Conservation (phyloP, 2,888 invertebrate species). For the Sclerodermus sp. region DNA sequence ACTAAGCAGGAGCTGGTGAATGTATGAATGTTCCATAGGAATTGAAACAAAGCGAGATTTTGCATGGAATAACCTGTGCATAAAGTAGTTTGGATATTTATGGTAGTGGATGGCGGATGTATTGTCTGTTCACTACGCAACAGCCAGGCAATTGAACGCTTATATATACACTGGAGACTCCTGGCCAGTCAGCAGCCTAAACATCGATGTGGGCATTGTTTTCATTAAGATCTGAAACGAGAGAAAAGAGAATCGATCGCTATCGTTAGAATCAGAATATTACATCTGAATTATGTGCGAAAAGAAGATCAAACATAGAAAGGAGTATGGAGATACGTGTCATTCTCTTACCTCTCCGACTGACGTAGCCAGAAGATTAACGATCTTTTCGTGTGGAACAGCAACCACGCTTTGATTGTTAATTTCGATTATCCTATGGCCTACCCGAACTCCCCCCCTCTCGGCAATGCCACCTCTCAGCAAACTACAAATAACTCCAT, state of each 20-base stretch:
- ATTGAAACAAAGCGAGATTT: conserved; percentile 40
- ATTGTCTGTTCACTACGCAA: conserved; percentile 57
- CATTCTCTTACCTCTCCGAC: conserved; percentile 94
- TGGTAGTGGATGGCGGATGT: conserved; percentile 54
- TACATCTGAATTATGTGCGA: too few relatives aligned
- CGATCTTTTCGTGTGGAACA: conserved; percentile 99
- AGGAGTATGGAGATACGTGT: too few relatives aligned
- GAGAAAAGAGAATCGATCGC: neutral
- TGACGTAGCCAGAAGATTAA: conserved; percentile 97
- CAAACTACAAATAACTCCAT: conserved; percentile 98
- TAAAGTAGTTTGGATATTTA: conserved; percentile 34
- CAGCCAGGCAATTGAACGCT: conserved; percentile 43
- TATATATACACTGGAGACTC: conserved; percentile 99
- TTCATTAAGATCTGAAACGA: conserved; percentile 96
- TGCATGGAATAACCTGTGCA: conserved; percentile 47
- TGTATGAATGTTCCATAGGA: conserved; percentile 37
- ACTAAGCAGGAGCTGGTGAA: conserved; percentile 43
- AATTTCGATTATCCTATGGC: conserved; percentile 99
- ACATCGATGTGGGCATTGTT: conserved; percentile 99
- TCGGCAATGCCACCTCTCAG: conserved; percentile 98
- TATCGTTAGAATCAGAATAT: too few relatives aligned
- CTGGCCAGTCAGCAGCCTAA: conserved; percentile 96
- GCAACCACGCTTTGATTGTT: conserved; percentile 99
- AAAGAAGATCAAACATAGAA: neutral
- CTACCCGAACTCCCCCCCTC: conserved; percentile 96